These are phyloP conservation scores for Mesopsocus fuscifrons DNA, from an alignment of 2,888 invertebrate genomes.

Conservation along the genomic window DNA sequence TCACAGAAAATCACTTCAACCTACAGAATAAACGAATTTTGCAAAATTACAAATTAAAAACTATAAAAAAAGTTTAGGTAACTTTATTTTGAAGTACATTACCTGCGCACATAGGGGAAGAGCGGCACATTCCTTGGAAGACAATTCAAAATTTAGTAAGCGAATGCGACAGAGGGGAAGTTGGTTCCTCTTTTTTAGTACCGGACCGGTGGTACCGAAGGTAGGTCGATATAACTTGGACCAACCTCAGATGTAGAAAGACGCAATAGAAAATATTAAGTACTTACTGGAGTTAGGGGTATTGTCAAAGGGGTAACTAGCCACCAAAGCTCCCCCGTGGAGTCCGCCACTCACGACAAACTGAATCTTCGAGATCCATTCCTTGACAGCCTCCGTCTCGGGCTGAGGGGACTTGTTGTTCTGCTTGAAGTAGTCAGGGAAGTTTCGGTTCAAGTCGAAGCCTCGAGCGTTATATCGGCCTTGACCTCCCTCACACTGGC, in stretches of 20 bases:
- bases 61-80: too few relatives aligned
- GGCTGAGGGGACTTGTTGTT: constrained; percentile 76
- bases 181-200: neutral
- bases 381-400: constrained; percentile 86
- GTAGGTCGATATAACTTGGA: too few relatives aligned
- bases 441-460: constrained; percentile 87
- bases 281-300: constrained; percentile 82
- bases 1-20: too few relatives aligned
- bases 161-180: neutral
- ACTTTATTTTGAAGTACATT: too few relatives aligned
- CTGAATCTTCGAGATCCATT: constrained; percentile 84
- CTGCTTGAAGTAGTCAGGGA: constrained; percentile 85
- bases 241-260: too few relatives aligned
- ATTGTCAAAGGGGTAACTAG: constrained; percentile 94
- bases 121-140: constrained; percentile 28
- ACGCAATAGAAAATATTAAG: constrained; percentile 15
- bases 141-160: constrained; percentile 15
- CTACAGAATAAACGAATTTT: too few relatives aligned
- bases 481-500: constrained; percentile 68
- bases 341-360: constrained; percentile 87
- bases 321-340: constrained; percentile 89
- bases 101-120: constrained; percentile 30
- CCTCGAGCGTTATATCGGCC: constrained; percentile 79
- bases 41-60: too few relatives aligned
- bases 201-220: too few relatives aligned